phyloP scores from a whole-genome alignment of 2,888 invertebrate genomes.

The Chymomyza procnemis region DNA sequence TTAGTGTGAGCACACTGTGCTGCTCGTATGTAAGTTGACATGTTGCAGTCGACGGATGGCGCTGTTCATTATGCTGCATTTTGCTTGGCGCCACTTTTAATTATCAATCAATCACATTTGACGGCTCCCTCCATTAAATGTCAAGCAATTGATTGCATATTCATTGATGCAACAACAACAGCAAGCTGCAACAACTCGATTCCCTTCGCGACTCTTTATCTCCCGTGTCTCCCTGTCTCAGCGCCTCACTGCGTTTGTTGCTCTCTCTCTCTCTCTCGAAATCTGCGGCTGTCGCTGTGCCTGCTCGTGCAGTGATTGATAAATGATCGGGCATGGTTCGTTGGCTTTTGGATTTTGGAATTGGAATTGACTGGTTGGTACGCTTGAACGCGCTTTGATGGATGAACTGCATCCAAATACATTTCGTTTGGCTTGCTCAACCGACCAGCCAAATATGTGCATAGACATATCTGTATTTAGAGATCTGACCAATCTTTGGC shows the following conservation, averaged over 20 bases:
- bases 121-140: conserved; percentile 68
- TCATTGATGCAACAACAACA: conserved; percentile 24
- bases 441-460: neutral
- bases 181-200: conserved; percentile 5
- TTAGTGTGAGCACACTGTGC: too few species aligned
- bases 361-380: neutral
- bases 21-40: neutral
- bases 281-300: conserved; percentile 7
- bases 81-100: conserved; percentile 63
- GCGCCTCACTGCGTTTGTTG: neutral
- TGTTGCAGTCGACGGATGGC: neutral
- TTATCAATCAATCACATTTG: conserved; percentile 72
- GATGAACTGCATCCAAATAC: conserved; percentile 31
- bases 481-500: neutral
- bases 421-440: neutral
- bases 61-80: conserved; percentile 55
- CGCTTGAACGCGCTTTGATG: conserved; percentile 30
- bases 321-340: conserved; percentile 31
- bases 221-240: neutral
- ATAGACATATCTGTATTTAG: neutral
- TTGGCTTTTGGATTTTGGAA: neutral
- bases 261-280: neutral
- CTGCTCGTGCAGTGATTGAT: conserved; percentile 38
- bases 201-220: neutral
- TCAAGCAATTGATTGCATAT: conserved; percentile 66